Percentiles rank a stretch among this genome's conserved stretches.
Conservation (phyloP, 2,888 invertebrate species). For the Eueremaeus valkanovi region DNA sequence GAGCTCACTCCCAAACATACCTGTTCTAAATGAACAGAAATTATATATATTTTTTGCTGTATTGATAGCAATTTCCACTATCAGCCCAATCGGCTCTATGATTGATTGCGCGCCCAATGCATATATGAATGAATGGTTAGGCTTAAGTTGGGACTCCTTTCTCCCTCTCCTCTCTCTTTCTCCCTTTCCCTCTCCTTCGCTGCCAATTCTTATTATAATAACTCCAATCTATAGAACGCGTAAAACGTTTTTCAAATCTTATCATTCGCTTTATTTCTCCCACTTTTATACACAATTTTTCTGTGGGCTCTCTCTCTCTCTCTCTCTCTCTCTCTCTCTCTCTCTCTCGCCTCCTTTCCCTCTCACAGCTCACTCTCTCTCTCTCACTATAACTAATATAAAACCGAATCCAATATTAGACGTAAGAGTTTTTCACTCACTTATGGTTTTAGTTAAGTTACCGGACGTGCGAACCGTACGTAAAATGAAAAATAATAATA, state of each 20-base stretch:
- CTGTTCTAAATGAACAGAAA: background rate
- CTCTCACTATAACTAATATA: background rate
- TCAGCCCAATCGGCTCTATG: background rate
- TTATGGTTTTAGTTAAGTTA: background rate
- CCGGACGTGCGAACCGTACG: background rate
- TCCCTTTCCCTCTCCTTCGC: background rate
- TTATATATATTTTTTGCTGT: background rate
- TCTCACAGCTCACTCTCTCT: background rate
- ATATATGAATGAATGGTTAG: background rate
- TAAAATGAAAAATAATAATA: background rate
- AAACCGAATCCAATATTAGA: background rate
- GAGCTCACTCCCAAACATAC: background rate
- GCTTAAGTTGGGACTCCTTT: background rate
- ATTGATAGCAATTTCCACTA: background rate
- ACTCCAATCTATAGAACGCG: too few relatives aligned
- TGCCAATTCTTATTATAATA: background rate
- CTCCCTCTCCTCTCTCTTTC: background rate
- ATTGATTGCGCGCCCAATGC: slow-evolving; percentile 1
- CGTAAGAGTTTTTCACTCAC: background rate
- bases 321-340: background rate
- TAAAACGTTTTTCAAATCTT: background rate
- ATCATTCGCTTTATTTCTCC: background rate
- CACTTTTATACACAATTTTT: background rate
- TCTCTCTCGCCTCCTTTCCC: background rate
- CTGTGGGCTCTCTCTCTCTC: background rate